Evolutionary conservation across 2,113 vertebrate species (phyloP), one percentile per base, ranked within the genome.

Genomic region (Hylia prasina): DNA sequence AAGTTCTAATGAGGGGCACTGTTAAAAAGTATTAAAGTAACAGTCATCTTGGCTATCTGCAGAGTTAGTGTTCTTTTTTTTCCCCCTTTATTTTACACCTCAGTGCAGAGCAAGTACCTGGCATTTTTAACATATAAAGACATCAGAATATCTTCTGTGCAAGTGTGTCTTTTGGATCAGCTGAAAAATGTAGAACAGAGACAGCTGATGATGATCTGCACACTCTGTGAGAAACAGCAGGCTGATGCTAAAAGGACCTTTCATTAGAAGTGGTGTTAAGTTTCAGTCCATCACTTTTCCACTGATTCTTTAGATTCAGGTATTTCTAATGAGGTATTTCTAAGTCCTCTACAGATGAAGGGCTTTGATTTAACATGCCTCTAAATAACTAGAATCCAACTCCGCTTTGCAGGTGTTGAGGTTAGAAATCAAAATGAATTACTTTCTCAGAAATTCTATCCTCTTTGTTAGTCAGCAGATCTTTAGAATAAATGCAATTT

Each of bases 31-130:
- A 87, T 86, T 87, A 92, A 85, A 27, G 69, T 91, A 90, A 60
- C 79, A 66, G 69, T 93, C 78, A 71, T 94, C 83, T 45, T 35
- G 39, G 50, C 94, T 97, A 94, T 92, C 73, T 92, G 94, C 93
- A 94, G 37, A 44, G 70, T 78, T 93, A 79, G 91, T 93, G 85
- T 63, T 69, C 37, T 84, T 85, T 50, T 63, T 58, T 56, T 96
- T 94, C 44, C 22, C 15, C 6, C 90, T 90, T 94, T 63, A 47
- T 77, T 96, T 97, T 96, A 78, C 70, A 15, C 83, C 28, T 85
- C 65, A 72, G 15, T 47, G 61, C 50, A 64, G 73, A 92, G n/a
- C 37, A 69, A 69, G 64, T 94, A 69, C 9, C 23, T 79, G 51
- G n/a, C n/a, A n/a, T n/a, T n/a, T n/a, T n/a, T n/a, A n/a, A n/a